Evolutionary conservation across 2,888 invertebrate genomes (phyloP).

Genomic region (Leucoma salicis): DNA sequence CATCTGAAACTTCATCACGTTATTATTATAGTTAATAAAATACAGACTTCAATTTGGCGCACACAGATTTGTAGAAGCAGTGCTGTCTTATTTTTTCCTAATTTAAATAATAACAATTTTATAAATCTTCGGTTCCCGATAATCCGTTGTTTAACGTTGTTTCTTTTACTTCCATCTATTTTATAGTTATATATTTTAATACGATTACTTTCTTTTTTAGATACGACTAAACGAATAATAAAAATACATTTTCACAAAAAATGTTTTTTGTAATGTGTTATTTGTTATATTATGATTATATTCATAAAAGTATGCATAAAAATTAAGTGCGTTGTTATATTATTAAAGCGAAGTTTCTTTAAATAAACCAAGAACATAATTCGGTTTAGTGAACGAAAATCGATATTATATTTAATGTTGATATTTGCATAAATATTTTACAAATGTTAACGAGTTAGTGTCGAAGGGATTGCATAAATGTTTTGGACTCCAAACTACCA

Average conservation of each 20-base stretch:
- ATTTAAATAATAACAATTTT: neutral
- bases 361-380: neutral
- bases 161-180: too few relatives aligned
- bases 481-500: too few relatives aligned
- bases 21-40: conserved; percentile 20
- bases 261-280: too few relatives aligned
- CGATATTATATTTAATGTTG: too few relatives aligned
- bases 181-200: neutral
- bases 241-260: neutral
- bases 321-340: neutral
- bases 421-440: too few relatives aligned
- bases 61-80: neutral
- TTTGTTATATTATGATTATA: too few relatives aligned
- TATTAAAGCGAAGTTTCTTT: neutral
- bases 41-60: conserved; percentile 9
- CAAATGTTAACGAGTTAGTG: too few relatives aligned
- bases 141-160: too few relatives aligned
- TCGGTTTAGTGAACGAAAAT: too few relatives aligned
- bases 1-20: conserved; percentile 26
- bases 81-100: neutral
- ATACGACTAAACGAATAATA: neutral
- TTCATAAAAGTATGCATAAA: neutral
- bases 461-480: too few relatives aligned
- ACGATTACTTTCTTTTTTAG: neutral
- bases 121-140: too few relatives aligned